These are phyloP conservation scores for Pimephales promelas DNA, from an alignment of 2,113 vertebrate species.

Conservation along the genomic window DNA sequence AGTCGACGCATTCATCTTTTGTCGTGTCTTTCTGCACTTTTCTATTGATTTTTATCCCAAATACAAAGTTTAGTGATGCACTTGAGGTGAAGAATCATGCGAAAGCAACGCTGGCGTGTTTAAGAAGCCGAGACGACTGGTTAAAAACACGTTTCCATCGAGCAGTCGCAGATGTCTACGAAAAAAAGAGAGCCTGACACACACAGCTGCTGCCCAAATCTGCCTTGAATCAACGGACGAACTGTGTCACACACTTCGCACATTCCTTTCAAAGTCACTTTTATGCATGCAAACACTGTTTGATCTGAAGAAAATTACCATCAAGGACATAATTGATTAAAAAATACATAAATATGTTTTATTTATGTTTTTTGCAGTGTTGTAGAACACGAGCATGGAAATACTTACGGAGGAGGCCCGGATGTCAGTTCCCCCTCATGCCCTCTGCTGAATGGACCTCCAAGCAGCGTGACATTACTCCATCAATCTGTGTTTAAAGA, in stretches of 20 bases:
- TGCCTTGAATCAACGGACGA: conserved; percentile 79
- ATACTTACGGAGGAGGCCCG: neutral
- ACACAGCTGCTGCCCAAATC: conserved; percentile 78
- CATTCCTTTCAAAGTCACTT: conserved; percentile 37
- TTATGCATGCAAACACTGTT: conserved; percentile 32
- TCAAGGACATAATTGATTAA: neutral
- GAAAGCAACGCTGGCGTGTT: conserved; percentile 55
- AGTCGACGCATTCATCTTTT: neutral
- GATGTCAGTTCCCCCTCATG: conserved; percentile 40
- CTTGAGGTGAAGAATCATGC: conserved; percentile 23
- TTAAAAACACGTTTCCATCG: conserved; percentile 87
- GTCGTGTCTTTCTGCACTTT: neutral
- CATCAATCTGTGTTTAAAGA: conserved; percentile 66
- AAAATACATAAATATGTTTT: neutral
- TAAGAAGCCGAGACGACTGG: conserved; percentile 67
- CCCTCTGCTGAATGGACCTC: conserved; percentile 61
- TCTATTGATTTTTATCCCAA: neutral
- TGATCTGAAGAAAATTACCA: conserved; percentile 53
- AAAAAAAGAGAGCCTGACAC: conserved; percentile 78
- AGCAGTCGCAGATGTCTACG: conserved; percentile 88
- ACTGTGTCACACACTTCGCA: conserved; percentile 63
- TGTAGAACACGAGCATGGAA: conserved; percentile 31
- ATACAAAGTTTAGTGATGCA: neutral
- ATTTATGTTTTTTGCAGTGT: neutral
- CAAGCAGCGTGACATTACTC: conserved; percentile 59